phyloP scores from a whole-genome alignment of 2,797 vertebrate genomes.

The Agapornis canus region DNA sequence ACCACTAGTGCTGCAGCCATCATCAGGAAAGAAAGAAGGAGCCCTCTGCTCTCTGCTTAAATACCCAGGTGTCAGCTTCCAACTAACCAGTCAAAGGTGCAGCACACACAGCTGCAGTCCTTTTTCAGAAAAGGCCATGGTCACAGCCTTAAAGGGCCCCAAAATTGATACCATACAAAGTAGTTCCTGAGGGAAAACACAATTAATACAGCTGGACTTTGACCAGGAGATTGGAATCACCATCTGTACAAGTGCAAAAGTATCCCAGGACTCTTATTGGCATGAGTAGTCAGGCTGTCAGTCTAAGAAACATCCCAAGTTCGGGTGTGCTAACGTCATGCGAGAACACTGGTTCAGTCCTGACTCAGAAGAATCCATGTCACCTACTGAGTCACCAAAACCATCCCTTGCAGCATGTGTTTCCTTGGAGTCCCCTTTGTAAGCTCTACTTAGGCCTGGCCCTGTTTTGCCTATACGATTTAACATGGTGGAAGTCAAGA shows the following conservation, averaged over 20 bases:
- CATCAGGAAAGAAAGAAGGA: rapidly evolving
- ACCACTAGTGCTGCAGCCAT: rapidly evolving
- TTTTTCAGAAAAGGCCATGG: neutral
- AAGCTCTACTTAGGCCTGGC: neutral
- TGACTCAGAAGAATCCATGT: slow-evolving; percentile 4
- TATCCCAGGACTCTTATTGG: neutral
- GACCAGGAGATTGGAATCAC: neutral
- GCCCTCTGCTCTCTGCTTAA: neutral
- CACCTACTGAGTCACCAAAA: slow-evolving; percentile 25
- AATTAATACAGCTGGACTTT: neutral
- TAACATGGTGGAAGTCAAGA: neutral
- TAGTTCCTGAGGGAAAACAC: neutral
- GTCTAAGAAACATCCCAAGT: neutral
- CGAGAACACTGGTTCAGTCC: neutral
- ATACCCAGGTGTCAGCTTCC: neutral
- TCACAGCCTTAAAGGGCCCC: neutral
- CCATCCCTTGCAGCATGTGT: neutral
- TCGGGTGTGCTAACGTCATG: rapidly evolving
- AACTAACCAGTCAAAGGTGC: neutral
- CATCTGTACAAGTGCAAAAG: neutral
- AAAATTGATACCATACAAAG: neutral
- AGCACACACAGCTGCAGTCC: neutral
- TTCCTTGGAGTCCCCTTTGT: slow-evolving; percentile 11
- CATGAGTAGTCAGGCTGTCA: neutral
- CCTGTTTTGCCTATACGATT: neutral